phyloP scores from a whole-genome alignment of 2,113 vertebrate species.

The Cisticola juncidis region DNA sequence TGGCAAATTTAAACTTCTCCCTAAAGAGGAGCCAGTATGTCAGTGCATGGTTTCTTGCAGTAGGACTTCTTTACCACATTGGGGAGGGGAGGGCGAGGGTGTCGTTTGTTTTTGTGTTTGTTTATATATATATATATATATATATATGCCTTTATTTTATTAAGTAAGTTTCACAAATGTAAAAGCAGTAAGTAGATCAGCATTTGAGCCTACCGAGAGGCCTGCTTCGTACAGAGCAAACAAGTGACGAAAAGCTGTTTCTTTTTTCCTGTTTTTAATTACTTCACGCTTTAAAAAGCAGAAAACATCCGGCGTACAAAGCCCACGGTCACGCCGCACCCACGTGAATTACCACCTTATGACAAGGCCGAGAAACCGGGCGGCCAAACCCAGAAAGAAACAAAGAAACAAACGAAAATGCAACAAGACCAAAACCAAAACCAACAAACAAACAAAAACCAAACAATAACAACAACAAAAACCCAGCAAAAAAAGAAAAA shows the following conservation, averaged over 20 bases:
- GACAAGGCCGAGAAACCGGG: background rate
- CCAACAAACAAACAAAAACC: too few relatives aligned
- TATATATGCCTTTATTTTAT: background rate
- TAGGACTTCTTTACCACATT: background rate
- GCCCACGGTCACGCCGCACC: background rate
- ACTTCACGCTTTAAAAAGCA: background rate
- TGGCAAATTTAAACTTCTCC: background rate
- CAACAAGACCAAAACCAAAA: background rate
- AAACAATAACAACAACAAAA: too few relatives aligned
- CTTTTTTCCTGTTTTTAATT: background rate
- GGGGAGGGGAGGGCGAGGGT: background rate
- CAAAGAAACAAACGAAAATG: background rate
- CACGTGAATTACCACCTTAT: background rate
- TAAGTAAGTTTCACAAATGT: background rate
- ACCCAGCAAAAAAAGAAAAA: too few relatives aligned
- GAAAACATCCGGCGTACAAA: background rate
- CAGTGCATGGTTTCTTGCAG: accelerated
- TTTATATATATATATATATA: too few relatives aligned
- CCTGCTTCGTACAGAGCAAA: accelerated
- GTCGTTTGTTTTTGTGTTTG: background rate
- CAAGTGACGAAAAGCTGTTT: background rate
- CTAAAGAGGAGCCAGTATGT: background rate
- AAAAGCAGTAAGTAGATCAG: background rate
- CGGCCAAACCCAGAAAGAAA: background rate
- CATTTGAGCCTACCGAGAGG: background rate